phyloP scores from a whole-genome alignment of 2,797 vertebrate genomes.

The Lutjanus campechanus region DNA sequence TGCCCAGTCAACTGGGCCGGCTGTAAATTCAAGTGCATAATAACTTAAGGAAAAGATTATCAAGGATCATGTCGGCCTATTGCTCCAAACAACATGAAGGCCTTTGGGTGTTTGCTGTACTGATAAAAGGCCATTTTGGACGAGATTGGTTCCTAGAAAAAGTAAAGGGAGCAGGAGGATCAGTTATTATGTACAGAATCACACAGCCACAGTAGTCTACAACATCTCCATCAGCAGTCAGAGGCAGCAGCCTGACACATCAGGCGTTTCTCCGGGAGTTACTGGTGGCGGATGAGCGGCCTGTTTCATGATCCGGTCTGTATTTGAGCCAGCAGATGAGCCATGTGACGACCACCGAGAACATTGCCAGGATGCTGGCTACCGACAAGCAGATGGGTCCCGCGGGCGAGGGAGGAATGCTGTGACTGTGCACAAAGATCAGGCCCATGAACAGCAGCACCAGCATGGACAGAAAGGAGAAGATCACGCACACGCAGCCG shows the following conservation, averaged over 20 bases:
- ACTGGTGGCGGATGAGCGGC: slow-evolving; percentile 79
- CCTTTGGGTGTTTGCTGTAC: slow-evolving; percentile 79
- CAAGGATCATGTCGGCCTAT: slow-evolving; percentile 69
- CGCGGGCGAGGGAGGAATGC: slow-evolving; percentile 90
- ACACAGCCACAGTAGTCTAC: slow-evolving; percentile 33
- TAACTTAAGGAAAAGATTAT: slow-evolving; percentile 38
- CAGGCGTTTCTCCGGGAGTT: slow-evolving; percentile 86
- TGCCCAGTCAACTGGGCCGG: slow-evolving; percentile 25
- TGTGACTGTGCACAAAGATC: slow-evolving; percentile 95
- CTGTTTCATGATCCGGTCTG: slow-evolving; percentile 89
- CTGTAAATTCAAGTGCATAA: slow-evolving; percentile 64
- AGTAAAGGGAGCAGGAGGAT: slow-evolving; percentile 68
- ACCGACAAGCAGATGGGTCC: slow-evolving; percentile 95
- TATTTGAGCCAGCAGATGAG: slow-evolving; percentile 96
- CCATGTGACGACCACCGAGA: slow-evolving; percentile 95
- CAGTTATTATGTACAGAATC: slow-evolving; percentile 60
- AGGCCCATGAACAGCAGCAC: slow-evolving; percentile 96
- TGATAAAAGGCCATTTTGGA: slow-evolving; percentile 78
- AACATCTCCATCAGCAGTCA: slow-evolving; percentile 32
- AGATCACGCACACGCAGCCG: slow-evolving; percentile 94
- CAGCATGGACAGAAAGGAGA: slow-evolving; percentile 95
- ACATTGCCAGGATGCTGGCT: slow-evolving; percentile 94
- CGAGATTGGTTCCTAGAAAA: slow-evolving; percentile 67
- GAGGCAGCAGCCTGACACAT: slow-evolving; percentile 40
- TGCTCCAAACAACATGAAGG: slow-evolving; percentile 76